Percentiles rank a stretch among this genome's conserved stretches.
Conservation (phyloP, 2,888 invertebrate genomes). For the Monopis laevigella region DNA sequence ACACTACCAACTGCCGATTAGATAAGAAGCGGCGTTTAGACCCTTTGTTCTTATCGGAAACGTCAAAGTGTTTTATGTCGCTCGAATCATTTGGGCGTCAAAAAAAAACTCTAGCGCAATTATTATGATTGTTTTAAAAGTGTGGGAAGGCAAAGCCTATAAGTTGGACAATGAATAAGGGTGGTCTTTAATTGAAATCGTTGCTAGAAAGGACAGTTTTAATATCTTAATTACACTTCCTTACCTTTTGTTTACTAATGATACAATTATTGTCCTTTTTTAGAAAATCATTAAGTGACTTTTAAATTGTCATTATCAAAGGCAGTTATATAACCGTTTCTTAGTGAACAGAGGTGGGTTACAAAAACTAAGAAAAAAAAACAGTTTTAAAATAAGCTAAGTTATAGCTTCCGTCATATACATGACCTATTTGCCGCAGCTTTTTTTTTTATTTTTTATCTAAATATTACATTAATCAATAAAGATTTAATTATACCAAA, state of each 20-base stretch:
- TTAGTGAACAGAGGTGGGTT: no score
- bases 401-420: no score
- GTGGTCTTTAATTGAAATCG: background rate
- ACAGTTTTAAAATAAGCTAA: no score
- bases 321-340: no score
- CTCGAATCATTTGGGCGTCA: conserved; percentile 34
- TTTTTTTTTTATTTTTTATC: no score
- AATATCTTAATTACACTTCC: conserved; percentile 5
- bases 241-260: background rate
- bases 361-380: no score
- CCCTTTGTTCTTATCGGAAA: conserved; percentile 48
- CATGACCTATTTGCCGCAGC: no score
- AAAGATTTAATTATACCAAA: no score
- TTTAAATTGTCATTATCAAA: no score
- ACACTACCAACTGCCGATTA: conserved; percentile 50
- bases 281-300: no score
- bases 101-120: conserved; percentile 19
- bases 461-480: no score
- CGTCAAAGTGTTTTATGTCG: conserved; percentile 62
- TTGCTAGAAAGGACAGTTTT: background rate
- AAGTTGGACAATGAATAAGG: conserved; percentile 5
- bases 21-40: conserved; percentile 42
- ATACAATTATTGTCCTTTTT: background rate
- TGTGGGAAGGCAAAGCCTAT: conserved; percentile 21
- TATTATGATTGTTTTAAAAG: conserved; percentile 27